Conservation (phyloP, 2,888 invertebrate genomes). For the Ryuthela nishihirai region DNA sequence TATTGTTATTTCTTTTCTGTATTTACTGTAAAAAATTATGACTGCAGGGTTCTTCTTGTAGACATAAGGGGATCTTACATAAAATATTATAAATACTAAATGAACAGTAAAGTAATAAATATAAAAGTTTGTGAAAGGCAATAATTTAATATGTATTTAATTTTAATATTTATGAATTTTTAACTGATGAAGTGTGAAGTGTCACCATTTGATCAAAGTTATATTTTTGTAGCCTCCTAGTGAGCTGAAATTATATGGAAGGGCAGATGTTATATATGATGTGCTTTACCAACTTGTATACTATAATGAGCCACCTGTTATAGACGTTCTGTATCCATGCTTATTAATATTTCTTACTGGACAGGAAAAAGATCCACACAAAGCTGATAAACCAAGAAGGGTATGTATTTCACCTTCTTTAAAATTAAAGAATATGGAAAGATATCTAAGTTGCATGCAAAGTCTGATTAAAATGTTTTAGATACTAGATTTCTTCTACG, state of each 20-base stretch:
- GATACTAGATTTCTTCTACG: no score
- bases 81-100: no score
- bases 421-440: no score
- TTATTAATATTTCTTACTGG: not conserved
- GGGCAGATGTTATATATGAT: slow-evolving; percentile 1
- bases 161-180: no score
- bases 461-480: no score
- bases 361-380: not conserved
- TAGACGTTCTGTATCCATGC: not conserved
- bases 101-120: no score
- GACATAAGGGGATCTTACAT: not conserved
- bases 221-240: not conserved
- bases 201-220: not conserved
- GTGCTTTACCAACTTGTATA: not conserved
- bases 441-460: no score
- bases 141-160: no score
- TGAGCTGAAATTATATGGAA: slow-evolving; percentile 1
- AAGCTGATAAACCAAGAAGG: not conserved
- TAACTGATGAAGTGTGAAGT: not conserved
- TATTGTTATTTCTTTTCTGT: no score
- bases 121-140: no score
- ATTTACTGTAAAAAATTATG: not conserved
- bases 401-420: no score
- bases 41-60: not conserved
- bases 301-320: not conserved